Base-by-base conservation (phyloP, 64 coral and sea anemone species). In the Exaiptasia diaphana region DNA sequence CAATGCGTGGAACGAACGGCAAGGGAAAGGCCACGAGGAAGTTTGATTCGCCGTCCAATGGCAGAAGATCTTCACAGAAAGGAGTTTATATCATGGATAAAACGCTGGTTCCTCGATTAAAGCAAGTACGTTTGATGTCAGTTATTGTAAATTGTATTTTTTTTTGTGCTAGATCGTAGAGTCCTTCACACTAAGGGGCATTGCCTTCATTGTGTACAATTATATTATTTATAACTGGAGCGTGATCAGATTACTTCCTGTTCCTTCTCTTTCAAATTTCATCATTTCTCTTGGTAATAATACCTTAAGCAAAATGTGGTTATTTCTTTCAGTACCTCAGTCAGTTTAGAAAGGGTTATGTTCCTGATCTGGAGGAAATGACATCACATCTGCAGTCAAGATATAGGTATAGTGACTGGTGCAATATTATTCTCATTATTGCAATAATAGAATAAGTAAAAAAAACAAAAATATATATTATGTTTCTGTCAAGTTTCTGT, bases 341-440 rank as follows among this genome's bases (percentile, higher is more conserved):
- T 45, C 91, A 94, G 80, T 94, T 89, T 80, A 84, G 86, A 61
- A 87, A 85, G 79, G 65, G 80, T 33, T 71, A 84, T 34, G 21
- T 55, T 28, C 91, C 91, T 62, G 91, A 94, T 79, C 58, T 85
- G 33, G 91, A 89, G 33, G 91, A 94, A 36, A 75, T 94, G 63
- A 83, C 86, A 29, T 74, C 44, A 31, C 75, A 84, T 44, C 75
- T 94, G 20, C 91, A 94, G 64, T 77, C 81, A 42, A 88, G 44
- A 79, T 94, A 94, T 55, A 83, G 80, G 91, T 87, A 59, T n/a
- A n/a, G n/a, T n/a, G n/a, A n/a, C n/a, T n/a, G n/a, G n/a, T n/a
- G 20, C 57, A 76, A 17, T 5, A 60, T 40, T 22, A 7, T 31
- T 74, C 36, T 76, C 30, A 12, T 20, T 54, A 28, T 27, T 33